Conservation (phyloP, 2,888 invertebrate genomes). For the Cryptus viduatorius region DNA sequence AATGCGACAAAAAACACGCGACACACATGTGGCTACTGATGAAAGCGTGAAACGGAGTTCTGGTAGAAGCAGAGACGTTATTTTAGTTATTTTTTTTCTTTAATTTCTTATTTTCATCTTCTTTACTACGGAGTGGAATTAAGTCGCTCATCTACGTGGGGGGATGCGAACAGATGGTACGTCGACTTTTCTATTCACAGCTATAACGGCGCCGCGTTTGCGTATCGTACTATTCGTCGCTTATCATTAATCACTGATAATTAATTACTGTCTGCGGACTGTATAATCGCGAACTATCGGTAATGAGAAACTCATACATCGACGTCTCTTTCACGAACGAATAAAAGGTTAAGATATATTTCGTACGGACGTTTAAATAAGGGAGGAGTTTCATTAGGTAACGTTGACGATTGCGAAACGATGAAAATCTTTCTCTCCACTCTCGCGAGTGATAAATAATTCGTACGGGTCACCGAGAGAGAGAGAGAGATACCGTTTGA, state of each 20-base stretch:
- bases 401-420: slow-evolving; percentile 28
- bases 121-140: neutral
- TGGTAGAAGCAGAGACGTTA: slow-evolving; percentile 31
- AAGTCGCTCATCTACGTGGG: slow-evolving; percentile 49
- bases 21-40: slow-evolving; percentile 58
- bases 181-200: slow-evolving; percentile 54
- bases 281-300: slow-evolving; percentile 38
- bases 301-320: slow-evolving; percentile 58
- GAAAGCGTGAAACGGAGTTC: slow-evolving; percentile 28
- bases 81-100: slow-evolving; percentile 33
- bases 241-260: slow-evolving; percentile 63
- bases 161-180: slow-evolving; percentile 63
- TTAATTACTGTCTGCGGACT: slow-evolving; percentile 51
- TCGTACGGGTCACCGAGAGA: slow-evolving; percentile 41
- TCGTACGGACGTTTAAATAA: neutral
- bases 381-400: slow-evolving; percentile 1
- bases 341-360: neutral
- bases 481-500: slow-evolving; percentile 18
- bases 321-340: neutral
- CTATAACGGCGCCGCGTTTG: slow-evolving; percentile 44
- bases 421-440: slow-evolving; percentile 10
- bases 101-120: slow-evolving; percentile 7
- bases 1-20: slow-evolving; percentile 49
- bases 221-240: slow-evolving; percentile 43
- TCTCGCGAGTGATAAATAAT: slow-evolving; percentile 45